phyloP scores from a whole-genome alignment of 2,888 invertebrate species.

The Chromoteleia sp. region DNA sequence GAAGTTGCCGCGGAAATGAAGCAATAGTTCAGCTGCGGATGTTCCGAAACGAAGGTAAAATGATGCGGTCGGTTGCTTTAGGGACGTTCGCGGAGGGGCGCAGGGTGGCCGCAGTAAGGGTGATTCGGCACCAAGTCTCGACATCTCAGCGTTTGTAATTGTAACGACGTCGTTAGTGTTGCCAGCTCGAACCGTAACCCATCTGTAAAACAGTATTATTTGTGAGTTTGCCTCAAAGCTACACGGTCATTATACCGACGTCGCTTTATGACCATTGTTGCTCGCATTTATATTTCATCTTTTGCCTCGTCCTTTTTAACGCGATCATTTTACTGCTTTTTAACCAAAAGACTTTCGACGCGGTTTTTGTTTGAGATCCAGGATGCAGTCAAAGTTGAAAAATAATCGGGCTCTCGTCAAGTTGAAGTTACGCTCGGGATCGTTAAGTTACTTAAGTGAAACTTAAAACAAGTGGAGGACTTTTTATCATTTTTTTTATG shows the following conservation, averaged over 20 bases:
- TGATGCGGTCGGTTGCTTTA: conserved; percentile 70
- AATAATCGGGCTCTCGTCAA: conserved; percentile 24
- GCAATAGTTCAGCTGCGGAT: conserved; percentile 69
- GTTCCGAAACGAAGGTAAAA: conserved; percentile 70
- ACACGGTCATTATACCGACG: conserved; percentile 70
- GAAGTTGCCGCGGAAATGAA: conserved; percentile 73
- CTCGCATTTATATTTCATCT: conserved; percentile 62
- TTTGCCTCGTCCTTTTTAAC: conserved; percentile 51
- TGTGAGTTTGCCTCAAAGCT: conserved; percentile 71
- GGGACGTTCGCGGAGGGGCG: conserved; percentile 40
- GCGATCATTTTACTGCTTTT: conserved; percentile 61
- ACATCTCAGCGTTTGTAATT: conserved; percentile 75
- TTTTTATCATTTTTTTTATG: not conserved
- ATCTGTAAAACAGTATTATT: conserved; percentile 72
- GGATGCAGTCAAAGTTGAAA: conserved; percentile 20
- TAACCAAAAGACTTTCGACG: conserved; percentile 55
- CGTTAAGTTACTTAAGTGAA: conserved; percentile 4
- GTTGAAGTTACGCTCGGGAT: conserved; percentile 2
- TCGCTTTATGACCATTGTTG: conserved; percentile 67
- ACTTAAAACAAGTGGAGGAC: not conserved
- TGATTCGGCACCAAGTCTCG: conserved; percentile 65
- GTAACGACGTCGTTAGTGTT: conserved; percentile 78
- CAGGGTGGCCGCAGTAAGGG: conserved; percentile 47
- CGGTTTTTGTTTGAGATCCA: conserved; percentile 40
- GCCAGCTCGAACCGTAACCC: conserved; percentile 67